These are phyloP conservation scores for Creontiades dilutus DNA, from an alignment of 2,888 invertebrate species.

Conservation along the genomic window DNA sequence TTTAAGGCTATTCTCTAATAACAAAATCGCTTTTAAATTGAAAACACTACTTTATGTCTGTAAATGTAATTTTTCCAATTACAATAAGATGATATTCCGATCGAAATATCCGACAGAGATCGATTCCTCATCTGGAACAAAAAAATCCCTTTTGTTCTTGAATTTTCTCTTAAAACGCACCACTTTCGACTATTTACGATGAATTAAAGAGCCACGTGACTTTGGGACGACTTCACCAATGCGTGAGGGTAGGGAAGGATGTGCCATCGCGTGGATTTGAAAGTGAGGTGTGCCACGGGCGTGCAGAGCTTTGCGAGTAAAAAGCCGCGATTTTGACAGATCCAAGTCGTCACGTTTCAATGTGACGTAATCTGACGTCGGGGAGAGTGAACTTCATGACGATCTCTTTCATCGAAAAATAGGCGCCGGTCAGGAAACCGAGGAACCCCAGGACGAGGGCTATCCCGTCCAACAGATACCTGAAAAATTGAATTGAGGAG, in stretches of 20 bases:
- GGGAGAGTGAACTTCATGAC: background rate
- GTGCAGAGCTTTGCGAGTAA: too few species aligned
- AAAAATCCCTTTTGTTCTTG: too few species aligned
- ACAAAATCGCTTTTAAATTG: too few species aligned
- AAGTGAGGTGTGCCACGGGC: background rate
- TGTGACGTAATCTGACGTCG: background rate
- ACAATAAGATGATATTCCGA: background rate
- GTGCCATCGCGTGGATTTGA: too few species aligned
- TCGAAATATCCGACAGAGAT: background rate
- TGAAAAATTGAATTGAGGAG: constrained; percentile 70
- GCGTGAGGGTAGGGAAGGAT: too few species aligned
- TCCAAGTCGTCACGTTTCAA: background rate
- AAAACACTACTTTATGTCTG: background rate
- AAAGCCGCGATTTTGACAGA: too few species aligned
- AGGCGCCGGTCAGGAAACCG: constrained; percentile 87
- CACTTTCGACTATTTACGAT: too few species aligned
- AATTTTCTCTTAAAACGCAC: too few species aligned
- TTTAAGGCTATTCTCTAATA: too few species aligned
- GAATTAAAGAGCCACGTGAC: too few species aligned
- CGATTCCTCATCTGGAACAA: background rate
- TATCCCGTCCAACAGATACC: constrained; percentile 81
- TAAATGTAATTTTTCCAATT: background rate
- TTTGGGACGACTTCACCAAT: too few species aligned
- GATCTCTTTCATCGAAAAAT: constrained; percentile 82
- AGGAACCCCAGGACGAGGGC: constrained; percentile 85